phyloP scores from a whole-genome alignment of 2,888 invertebrate genomes.

The Orchesellides sinensis region DNA sequence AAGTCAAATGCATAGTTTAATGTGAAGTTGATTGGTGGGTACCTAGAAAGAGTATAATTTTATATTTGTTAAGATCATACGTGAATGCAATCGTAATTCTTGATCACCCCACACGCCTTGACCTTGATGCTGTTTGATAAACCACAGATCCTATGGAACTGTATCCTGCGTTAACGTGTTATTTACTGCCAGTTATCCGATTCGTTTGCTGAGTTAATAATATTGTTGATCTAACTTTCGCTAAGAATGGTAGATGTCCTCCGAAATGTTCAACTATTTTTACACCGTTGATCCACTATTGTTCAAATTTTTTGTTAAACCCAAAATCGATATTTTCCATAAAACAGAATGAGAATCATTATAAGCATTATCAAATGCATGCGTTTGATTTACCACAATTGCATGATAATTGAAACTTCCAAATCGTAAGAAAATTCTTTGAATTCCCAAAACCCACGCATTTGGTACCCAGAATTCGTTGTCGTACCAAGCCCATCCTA shows the following conservation, averaged over 20 bases:
- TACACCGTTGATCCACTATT: constrained; percentile 92
- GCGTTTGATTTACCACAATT: constrained; percentile 85
- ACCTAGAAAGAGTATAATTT: constrained; percentile 77
- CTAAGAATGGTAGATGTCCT: constrained; percentile 97
- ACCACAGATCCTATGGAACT: constrained; percentile 86
- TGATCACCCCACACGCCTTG: background rate
- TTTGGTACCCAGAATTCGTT: constrained; percentile 88
- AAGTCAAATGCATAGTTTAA: constrained; percentile 96
- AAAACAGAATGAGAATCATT: background rate
- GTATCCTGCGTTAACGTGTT: constrained; percentile 92
- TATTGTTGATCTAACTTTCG: constrained; percentile 83
- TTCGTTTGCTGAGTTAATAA: constrained; percentile 85
- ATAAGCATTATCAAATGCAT: background rate
- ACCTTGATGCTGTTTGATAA: constrained; percentile 58
- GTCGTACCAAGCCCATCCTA: constrained; percentile 98
- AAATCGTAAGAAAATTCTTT: constrained; percentile 89
- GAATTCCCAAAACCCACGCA: constrained; percentile 83
- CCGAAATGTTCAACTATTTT: constrained; percentile 90
- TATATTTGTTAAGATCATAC: background rate
- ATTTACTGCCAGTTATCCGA: constrained; percentile 91
- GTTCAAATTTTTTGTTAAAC: background rate
- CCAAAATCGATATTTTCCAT: background rate
- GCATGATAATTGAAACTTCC: constrained; percentile 95
- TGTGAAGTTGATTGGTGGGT: constrained; percentile 82
- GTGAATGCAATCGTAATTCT: no score